A percentile compares a stretch with the other conserved stretches of the same genome.
phyloP scores from a whole-genome alignment of 2,797 vertebrate genomes.

The Antrozous pallidus region DNA sequence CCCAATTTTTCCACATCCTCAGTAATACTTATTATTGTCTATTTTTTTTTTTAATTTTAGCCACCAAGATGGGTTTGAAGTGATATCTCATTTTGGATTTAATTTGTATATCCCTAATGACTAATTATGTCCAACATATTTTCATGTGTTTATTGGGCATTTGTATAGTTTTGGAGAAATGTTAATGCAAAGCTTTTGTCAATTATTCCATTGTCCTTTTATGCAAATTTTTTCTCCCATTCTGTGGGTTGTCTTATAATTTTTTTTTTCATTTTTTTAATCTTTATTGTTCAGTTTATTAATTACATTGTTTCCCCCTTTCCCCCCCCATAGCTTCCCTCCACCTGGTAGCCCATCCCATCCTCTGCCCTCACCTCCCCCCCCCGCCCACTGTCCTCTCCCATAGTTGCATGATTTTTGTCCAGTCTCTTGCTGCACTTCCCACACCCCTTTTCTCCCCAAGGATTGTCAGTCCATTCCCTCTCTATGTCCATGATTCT shows the following conservation, averaged over 20 bases:
- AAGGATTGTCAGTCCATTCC: no score
- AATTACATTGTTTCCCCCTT: no score
- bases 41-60: not conserved
- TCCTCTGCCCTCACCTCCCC: no score
- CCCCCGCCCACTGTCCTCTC: no score
- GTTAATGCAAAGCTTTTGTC: not conserved
- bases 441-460: no score
- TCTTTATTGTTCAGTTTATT: no score
- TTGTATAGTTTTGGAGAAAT: not conserved
- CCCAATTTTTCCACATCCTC: not conserved
- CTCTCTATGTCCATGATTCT: no score
- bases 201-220: not conserved
- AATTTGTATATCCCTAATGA: not conserved
- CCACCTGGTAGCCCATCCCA: no score
- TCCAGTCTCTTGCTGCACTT: no score
- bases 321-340: no score
- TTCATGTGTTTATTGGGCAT: not conserved
- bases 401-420: no score
- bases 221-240: not conserved
- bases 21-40: not conserved
- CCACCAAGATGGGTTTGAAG: not conserved
- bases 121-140: not conserved
- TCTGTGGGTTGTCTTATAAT: not conserved
- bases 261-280: no score
- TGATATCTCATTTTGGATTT: not conserved